phyloP scores from a whole-genome alignment of 2,888 invertebrate genomes.

The Oscheius myriophilus region DNA sequence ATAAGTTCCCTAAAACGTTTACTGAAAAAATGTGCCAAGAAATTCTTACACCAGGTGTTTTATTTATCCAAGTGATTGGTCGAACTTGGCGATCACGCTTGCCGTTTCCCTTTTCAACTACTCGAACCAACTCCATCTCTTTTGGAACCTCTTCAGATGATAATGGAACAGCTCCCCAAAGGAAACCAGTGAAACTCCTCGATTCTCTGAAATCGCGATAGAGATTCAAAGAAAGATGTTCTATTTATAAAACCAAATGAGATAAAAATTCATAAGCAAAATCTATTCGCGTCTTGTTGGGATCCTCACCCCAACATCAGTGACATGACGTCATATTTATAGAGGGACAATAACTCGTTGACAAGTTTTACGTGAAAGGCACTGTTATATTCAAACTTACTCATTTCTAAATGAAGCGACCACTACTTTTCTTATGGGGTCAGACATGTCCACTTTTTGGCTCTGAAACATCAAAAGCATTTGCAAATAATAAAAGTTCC shows the following conservation, averaged over 20 bases:
- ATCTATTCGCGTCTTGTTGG: too few species aligned
- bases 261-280: too few species aligned
- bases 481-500: too few species aligned
- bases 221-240: too few species aligned
- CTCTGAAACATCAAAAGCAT: constrained; percentile 14
- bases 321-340: too few species aligned
- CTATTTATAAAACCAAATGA: too few species aligned
- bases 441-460: constrained; percentile 22
- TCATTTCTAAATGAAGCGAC: constrained; percentile 39
- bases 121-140: constrained; percentile 30
- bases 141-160: constrained; percentile 34
- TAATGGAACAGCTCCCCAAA: constrained; percentile 44
- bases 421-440: constrained; percentile 22
- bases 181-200: constrained; percentile 38
- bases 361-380: too few species aligned
- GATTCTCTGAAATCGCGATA: constrained; percentile 43
- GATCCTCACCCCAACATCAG: too few species aligned
- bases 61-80: constrained; percentile 23
- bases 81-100: constrained; percentile 19
- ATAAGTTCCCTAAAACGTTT: constrained; percentile 2
- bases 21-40: neutral
- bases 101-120: constrained; percentile 32
- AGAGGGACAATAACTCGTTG: too few species aligned
- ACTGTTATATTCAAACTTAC: constrained; percentile 21
- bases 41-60: constrained; percentile 3